phyloP scores from a whole-genome alignment of 2,888 invertebrate species.

The Boloria selene region DNA sequence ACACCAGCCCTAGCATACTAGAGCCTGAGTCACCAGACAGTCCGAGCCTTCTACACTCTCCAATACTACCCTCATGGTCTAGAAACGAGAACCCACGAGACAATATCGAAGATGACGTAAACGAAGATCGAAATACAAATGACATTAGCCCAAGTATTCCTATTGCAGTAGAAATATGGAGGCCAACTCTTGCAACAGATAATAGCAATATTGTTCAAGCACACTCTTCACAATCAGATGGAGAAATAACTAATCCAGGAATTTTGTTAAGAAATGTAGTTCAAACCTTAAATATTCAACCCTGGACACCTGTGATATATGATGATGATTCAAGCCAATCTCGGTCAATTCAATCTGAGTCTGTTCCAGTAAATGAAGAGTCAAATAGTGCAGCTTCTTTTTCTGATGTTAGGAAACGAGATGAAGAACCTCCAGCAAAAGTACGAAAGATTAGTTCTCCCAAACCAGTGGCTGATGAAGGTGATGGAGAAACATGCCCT shows the following conservation, averaged over 20 bases:
- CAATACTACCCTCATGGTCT: conserved; percentile 2
- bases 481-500: conserved; percentile 89
- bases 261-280: conserved; percentile 10
- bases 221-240: conserved; percentile 24
- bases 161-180: conserved; percentile 2
- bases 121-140: conserved; percentile 3
- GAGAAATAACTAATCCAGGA: conserved; percentile 3
- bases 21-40: conserved; percentile 45
- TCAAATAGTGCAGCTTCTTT: conserved; percentile 45
- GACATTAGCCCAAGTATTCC: not conserved
- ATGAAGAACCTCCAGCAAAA: conserved; percentile 59
- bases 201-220: conserved; percentile 6
- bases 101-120: not conserved
- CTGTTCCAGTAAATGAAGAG: conserved; percentile 45
- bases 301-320: conserved; percentile 31
- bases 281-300: conserved; percentile 21
- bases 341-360: conserved; percentile 40
- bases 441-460: conserved; percentile 56
- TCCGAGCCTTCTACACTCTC: conserved; percentile 28
- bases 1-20: conserved; percentile 44
- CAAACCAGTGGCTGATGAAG: conserved; percentile 60
- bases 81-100: not conserved
- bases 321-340: conserved; percentile 43
- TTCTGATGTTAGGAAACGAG: conserved; percentile 42
- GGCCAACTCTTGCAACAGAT: not conserved